These are phyloP conservation scores for Hylaeus volcanicus DNA, from an alignment of 1,140 invertebrate species.

Conservation along the genomic window DNA sequence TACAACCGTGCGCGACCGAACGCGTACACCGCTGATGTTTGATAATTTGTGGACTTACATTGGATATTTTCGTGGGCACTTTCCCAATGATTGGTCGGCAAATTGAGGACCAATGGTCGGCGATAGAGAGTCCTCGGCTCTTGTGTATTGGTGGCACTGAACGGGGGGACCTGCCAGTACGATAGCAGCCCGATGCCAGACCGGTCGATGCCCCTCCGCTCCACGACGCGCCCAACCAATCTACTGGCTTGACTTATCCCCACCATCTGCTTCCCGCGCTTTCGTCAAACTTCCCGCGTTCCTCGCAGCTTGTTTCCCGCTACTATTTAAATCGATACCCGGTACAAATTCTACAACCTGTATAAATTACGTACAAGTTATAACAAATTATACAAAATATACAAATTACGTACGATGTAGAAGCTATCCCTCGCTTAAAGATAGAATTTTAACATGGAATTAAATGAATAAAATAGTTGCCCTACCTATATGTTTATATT, in stretches of 20 bases:
- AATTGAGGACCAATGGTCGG: constrained; percentile 85
- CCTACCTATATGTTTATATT: no score
- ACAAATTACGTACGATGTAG: no score
- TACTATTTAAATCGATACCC: constrained; percentile 24
- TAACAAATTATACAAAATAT: no score
- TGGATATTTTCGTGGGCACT: constrained; percentile 86
- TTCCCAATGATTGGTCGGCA: constrained; percentile 86
- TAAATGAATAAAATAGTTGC: no score
- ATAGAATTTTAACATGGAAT: no score
- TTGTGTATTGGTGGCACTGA: constrained; percentile 83
- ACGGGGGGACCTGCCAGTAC: constrained; percentile 81
- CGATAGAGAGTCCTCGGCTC: constrained; percentile 81
- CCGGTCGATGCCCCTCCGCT: constrained; percentile 73
- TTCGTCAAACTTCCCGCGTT: constrained; percentile 47
- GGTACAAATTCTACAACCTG: no score
- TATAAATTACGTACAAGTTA: no score
- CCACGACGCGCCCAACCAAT: constrained; percentile 60
- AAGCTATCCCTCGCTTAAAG: no score
- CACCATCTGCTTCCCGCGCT: constrained; percentile 44
- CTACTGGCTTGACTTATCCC: constrained; percentile 52
- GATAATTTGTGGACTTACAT: constrained; percentile 90
- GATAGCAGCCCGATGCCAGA: constrained; percentile 75
- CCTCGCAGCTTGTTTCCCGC: constrained; percentile 27
- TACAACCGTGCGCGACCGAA: constrained; percentile 60
- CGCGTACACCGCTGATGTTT: constrained; percentile 77